Evolutionary conservation across 2,888 invertebrate genomes (phyloP).

Genomic region (Blastobasis lacticolella): DNA sequence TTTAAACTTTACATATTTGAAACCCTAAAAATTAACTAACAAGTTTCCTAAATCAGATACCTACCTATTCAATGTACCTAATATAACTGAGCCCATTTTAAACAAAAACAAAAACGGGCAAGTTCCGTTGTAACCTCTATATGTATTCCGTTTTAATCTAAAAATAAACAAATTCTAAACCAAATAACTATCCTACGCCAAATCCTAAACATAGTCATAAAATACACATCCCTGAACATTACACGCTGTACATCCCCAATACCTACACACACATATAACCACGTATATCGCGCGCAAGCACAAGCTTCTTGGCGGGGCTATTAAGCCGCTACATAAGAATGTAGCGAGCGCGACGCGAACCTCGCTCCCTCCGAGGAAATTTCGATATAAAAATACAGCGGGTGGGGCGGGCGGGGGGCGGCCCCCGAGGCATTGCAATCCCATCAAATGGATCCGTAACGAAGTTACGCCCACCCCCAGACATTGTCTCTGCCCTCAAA

Average conservation of each 20-base stretch:
- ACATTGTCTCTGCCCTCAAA: constrained; percentile 75
- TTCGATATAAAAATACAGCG: constrained; percentile 73
- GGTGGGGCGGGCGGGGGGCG: constrained; percentile 28
- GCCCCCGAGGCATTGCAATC: constrained; percentile 77
- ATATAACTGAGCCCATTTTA: no score
- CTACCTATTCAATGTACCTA: no score
- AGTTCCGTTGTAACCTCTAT: no score
- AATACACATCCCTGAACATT: not conserved
- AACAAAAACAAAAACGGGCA: no score
- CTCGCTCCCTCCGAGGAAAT: constrained; percentile 67
- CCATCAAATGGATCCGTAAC: constrained; percentile 88
- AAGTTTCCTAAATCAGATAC: no score
- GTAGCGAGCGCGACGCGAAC: constrained; percentile 63
- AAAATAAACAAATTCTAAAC: no score
- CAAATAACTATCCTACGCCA: no score
- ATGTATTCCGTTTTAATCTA: no score
- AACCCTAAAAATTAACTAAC: no score
- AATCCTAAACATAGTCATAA: no score
- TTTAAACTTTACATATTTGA: no score
- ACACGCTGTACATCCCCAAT: not conserved
- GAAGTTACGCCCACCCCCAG: constrained; percentile 78
- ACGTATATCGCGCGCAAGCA: not conserved
- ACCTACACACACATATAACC: not conserved
- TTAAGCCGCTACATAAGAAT: constrained; percentile 74
- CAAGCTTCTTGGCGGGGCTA: constrained; percentile 38